Percentiles rank a stretch among this genome's conserved stretches.
Conservation (phyloP, 2,888 invertebrate genomes). For the Hyposoter dolosus region DNA sequence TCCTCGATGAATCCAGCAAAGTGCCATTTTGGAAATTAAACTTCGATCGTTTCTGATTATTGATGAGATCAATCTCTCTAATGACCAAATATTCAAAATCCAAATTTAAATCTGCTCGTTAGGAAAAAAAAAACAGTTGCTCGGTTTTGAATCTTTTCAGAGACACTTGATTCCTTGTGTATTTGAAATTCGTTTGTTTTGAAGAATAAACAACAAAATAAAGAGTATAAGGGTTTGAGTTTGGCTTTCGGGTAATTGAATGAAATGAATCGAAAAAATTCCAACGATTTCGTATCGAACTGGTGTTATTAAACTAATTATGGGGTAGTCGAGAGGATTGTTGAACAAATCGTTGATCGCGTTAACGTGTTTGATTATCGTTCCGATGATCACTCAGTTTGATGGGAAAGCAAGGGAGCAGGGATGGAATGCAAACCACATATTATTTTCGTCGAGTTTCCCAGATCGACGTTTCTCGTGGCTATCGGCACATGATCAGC, state of each 20-base stretch:
- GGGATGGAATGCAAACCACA: conserved; percentile 14
- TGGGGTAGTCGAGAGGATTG: neutral
- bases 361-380: conserved; percentile 59
- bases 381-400: conserved; percentile 54
- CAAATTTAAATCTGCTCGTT: neutral
- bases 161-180: neutral
- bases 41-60: neutral
- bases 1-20: neutral
- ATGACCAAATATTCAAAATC: neutral
- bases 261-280: neutral
- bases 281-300: neutral
- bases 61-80: neutral
- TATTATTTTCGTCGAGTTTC: conserved; percentile 10
- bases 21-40: neutral
- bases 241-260: neutral
- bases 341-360: conserved; percentile 61
- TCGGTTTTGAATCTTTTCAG: neutral
- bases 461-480: neutral
- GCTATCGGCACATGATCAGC: conserved; percentile 4
- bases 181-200: neutral
- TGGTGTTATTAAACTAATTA: neutral
- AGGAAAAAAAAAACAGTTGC: neutral
- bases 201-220: neutral
- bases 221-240: neutral
- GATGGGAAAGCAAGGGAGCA: neutral